Evolutionary conservation across 1,140 invertebrate species (phyloP), one percentile per base, ranked within the genome.

Genomic region (Pseudoatta argentina): DNA sequence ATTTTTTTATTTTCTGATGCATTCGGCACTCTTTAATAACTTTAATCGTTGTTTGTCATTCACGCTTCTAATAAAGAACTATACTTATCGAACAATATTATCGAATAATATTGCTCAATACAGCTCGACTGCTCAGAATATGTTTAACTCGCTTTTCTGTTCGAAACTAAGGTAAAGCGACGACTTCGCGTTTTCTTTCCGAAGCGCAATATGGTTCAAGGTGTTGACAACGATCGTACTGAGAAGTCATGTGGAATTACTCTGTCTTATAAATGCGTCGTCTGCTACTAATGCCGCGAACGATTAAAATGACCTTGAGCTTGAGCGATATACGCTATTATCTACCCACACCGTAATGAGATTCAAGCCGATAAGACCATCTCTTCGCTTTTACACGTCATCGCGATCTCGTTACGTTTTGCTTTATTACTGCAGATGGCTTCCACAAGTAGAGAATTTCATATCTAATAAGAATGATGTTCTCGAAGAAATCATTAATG

Each of bases 281-380:
- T 59, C 30, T 59, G 55, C 8, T 18, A 77, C 48, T 53, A 18
- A 44, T 55, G 12, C 57, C 24, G 4, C 57, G 14, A 79, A 67
- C 88, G 81, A 87, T 85, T 34, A 14, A n/a, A 1, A 18, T 16
- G 55, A n/a, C 88, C 88, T 90, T 90, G 77, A 90, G 82, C 66
- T 88, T 88, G 71, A 64, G 63, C 51, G 88, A 90, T 88, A 83
- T 71, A 67, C 34, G 72, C 55, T 86, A 73, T 86, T 76, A 90
- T 89, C 89, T 87, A 53, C 57, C 66, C 73, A 30, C n/a, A 24
- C 21, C 69, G 63, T 85, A 55, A 61, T 21, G 53, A 76, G 53
- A 83, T n/a, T 44, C 14, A n/a, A 57, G n/a, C 2, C 71, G 24
- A 64, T 57, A 24, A 69, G 51, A 53, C 59, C n/a, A 44, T 12